Conservation (phyloP, 1,140 invertebrate species). For the Carposina sasakii region DNA sequence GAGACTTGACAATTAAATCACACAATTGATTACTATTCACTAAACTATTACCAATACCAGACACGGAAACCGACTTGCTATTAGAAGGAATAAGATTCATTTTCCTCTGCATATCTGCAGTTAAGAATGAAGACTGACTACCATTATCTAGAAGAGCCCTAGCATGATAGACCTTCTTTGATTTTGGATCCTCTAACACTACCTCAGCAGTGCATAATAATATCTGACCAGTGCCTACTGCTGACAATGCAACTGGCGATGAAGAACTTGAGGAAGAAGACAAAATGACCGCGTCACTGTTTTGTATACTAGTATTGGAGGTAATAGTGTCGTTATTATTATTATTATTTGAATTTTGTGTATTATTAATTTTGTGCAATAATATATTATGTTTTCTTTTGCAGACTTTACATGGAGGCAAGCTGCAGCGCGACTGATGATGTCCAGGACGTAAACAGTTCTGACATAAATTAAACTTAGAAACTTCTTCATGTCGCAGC, state of each 20-base stretch:
- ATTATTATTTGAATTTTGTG: too few species aligned
- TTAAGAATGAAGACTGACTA: constrained; percentile 33
- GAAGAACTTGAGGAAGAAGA: too few species aligned
- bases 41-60: neutral
- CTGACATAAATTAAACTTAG: too few species aligned
- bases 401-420: too few species aligned
- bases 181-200: constrained; percentile 3
- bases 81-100: neutral
- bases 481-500: too few species aligned
- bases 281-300: too few species aligned
- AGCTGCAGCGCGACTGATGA: too few species aligned
- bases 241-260: neutral
- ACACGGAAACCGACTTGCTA: neutral
- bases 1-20: constrained; percentile 10
- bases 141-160: constrained; percentile 23
- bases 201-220: constrained; percentile 12
- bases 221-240: neutral
- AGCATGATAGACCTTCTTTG: neutral
- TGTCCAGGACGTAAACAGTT: too few species aligned
- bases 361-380: too few species aligned
- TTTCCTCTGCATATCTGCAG: constrained; percentile 25
- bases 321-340: too few species aligned
- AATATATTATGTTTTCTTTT: too few species aligned
- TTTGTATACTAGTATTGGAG: too few species aligned
- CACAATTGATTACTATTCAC: constrained; percentile 2